These are phyloP conservation scores for Pelobates cultripes DNA, from an alignment of 2,797 vertebrate genomes.

Conservation along the genomic window DNA sequence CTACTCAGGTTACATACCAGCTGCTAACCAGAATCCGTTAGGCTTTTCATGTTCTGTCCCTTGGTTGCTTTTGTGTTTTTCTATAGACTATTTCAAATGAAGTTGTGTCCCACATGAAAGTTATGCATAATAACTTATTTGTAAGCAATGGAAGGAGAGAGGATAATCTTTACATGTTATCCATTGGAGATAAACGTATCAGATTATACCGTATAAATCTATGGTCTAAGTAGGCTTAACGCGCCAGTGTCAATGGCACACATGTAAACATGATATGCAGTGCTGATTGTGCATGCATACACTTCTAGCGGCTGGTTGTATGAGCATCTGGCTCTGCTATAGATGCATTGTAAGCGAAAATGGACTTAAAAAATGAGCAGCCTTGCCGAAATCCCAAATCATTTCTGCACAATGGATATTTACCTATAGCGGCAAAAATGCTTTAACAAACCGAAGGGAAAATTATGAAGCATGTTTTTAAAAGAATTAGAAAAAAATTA, in stretches of 20 bases:
- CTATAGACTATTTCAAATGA: conserved; percentile 60
- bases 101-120: conserved; percentile 40
- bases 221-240: background rate
- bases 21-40: conserved; percentile 66
- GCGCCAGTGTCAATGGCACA: conserved; percentile 3
- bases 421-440: too few relatives aligned
- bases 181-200: conserved; percentile 27
- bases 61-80: conserved; percentile 62
- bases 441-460: too few relatives aligned
- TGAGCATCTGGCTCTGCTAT: background rate
- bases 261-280: conserved; percentile 16
- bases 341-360: background rate
- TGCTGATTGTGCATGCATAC: background rate
- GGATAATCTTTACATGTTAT: conserved; percentile 21
- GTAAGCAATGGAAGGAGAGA: conserved; percentile 31
- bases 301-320: background rate
- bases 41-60: conserved; percentile 59
- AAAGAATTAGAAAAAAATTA: too few relatives aligned
- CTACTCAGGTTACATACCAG: conserved; percentile 71
- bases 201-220: background rate
- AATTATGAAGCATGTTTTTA: too few relatives aligned
- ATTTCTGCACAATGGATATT: too few relatives aligned
- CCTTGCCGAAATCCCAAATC: background rate
- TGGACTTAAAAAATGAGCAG: background rate
- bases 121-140: conserved; percentile 47